Evolutionary conservation across 2,888 invertebrate species (phyloP), one percentile per base, ranked within the genome.

Genomic region (Arenicola marina): DNA sequence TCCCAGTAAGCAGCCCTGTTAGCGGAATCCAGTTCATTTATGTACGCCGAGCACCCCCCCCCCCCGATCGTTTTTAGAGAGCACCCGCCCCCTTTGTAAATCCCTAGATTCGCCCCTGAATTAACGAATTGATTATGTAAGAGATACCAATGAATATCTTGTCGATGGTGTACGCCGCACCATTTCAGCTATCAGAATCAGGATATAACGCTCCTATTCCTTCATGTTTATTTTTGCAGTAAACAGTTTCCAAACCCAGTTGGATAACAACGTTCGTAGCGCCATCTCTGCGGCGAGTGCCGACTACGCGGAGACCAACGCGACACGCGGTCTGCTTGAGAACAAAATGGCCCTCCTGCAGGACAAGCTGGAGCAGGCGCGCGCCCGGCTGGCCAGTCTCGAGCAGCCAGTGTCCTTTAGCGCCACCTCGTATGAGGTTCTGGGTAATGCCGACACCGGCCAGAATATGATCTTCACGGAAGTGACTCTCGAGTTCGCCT

Each of bases 361-460:
- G 28, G 59, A 32, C 21, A 71, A 70, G 54, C 38, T 73, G 7
- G 58, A n/a, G 7, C 45, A 51, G 26, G 67, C 69, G 11, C 54
- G 56, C 56, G n/a, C 38, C 7, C 48, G 61, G 31, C 51, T 71
- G 7, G 54, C 46, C 11, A 56, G 56, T 43, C 56, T 75, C 26
- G 68, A 69, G 33, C 71, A 71, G 54, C 75, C 76, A 15, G 71
- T 75, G 7, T 60, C 53, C 18, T 72, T 75, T 54, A 53, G 61
- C 44, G 63, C 63, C 4, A 66, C 28, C n/a, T 55, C 59, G 7
- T 62, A 62, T 15, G 53, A 65, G 15, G 38, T 51, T 24, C 32
- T 69, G 29, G 31, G 26, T 28, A 73, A 73, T 53, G 63, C 71
- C 4, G 38, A 67, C 2, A 26, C 32, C 1, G 65, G 51, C 31